phyloP scores from a whole-genome alignment of 2,113 vertebrate species.

The Eurypyga helias region DNA sequence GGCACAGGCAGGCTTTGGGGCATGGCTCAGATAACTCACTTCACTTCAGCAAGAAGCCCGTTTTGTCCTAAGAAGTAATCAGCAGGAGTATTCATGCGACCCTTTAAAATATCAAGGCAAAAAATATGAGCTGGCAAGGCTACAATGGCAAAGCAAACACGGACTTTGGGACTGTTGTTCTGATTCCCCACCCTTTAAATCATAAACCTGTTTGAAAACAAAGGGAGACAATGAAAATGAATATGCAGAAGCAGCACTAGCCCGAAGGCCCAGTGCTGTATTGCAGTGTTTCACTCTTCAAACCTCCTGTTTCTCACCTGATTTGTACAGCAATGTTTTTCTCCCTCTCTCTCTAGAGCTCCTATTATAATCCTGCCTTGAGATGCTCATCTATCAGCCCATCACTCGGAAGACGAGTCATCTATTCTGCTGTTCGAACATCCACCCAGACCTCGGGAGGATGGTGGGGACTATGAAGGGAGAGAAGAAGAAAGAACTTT shows the following conservation, averaged over 20 bases:
- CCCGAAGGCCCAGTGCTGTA: neutral
- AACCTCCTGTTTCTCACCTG: neutral
- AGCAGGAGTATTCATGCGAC: rapidly evolving
- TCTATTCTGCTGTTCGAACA: neutral
- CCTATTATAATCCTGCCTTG: neutral
- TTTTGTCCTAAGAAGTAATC: neutral
- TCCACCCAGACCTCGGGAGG: neutral
- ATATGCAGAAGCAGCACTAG: neutral
- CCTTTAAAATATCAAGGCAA: neutral
- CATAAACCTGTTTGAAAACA: neutral
- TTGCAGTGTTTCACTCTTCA: neutral
- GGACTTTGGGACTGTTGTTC: neutral
- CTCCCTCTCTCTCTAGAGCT: neutral
- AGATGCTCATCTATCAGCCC: neutral
- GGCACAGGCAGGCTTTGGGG: neutral
- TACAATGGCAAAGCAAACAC: neutral
- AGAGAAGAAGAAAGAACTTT: neutral
- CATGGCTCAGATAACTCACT: neutral
- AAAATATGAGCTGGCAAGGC: neutral
- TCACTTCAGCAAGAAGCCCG: neutral
- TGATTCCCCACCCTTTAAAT: neutral
- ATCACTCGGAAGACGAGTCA: neutral
- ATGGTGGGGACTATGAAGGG: neutral
- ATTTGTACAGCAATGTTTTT: neutral
- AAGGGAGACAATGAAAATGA: neutral